Percentiles rank a stretch among this genome's conserved stretches.
phyloP scores from a whole-genome alignment of 2,888 invertebrate species.

The Onchidella celtica region DNA sequence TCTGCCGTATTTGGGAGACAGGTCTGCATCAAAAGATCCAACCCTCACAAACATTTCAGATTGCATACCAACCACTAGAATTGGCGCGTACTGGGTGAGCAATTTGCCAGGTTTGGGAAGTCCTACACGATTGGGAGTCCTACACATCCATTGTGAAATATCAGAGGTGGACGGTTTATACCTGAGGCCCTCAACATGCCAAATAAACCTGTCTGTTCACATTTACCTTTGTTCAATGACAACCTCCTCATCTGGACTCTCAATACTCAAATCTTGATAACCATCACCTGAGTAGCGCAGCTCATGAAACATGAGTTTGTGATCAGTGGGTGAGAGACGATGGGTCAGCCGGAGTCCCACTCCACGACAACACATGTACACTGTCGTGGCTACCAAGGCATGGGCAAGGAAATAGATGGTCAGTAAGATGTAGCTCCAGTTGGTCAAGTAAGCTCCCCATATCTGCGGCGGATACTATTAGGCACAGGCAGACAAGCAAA shows the following conservation, averaged over 20 bases:
- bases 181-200: no score
- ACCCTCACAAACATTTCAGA: no score
- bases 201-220: no score
- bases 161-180: no score
- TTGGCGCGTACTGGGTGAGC: no score
- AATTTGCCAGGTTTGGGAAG: no score
- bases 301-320: constrained; percentile 59
- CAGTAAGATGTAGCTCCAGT: constrained; percentile 54
- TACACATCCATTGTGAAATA: no score
- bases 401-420: constrained; percentile 51
- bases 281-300: neutral
- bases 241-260: neutral
- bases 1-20: no score
- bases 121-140: no score
- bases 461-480: neutral
- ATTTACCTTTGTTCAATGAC: constrained; percentile 22
- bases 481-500: no score
- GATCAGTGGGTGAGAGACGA: constrained; percentile 48
- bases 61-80: no score
- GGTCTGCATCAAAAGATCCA: no score
- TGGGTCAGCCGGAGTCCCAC: constrained; percentile 32
- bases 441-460: constrained; percentile 54
- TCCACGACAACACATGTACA: constrained; percentile 22
- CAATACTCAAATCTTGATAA: constrained; percentile 13
- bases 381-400: constrained; percentile 45